Base-by-base conservation (phyloP, 2,797 vertebrate species). In the Craterocephalus amniculus region DNA sequence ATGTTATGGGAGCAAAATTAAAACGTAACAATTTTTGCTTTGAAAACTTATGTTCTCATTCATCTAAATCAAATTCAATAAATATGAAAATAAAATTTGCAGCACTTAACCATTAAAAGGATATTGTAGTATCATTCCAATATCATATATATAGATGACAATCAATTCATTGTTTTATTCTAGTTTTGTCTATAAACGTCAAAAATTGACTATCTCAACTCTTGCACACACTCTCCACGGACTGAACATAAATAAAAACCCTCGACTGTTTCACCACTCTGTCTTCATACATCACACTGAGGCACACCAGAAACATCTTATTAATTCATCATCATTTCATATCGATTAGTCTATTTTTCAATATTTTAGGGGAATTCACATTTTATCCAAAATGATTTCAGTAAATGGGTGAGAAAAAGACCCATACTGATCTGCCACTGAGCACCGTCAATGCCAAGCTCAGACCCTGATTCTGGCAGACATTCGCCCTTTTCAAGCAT, bases 401-500 rank as follows among this genome's bases (percentile, higher is more conserved):
- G 2, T 26, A 14, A 43, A 6, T 43, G 40, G 40, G 16, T 43
- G 40, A 43, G 12, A 38, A 16, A 51, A 38, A 51, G 6, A 26
- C n/a, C n/a, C 43, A 48, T 22, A n/a, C 27, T 49, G 58, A n/a
- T n/a, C n/a, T 56, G 57, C 40, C 29, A 40, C 22, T 56, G 32
- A 67, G 49, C 1, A 22, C 36, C 58, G 36, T 52, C 45, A 45
- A 67, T 12, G 48, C 49, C 40, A 20, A 18, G 40, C 31, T 48
- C 16, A 26, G 14, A 20, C 52, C 35, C 20, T 40, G 11, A 24
- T 27, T 26, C 31, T 73, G 43, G 52, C 14, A 76, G 52, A 49
- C 35, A 60, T 27, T 32, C 68, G 5, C 40, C 14, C n/a, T 45
- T 59, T 20, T 68, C 4, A 58, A 51, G n/a, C 43, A 36, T 26